A percentile compares a stretch with the other conserved stretches of the same genome.
Evolutionary conservation across 2,888 invertebrate genomes (phyloP).

Genomic region (Pammene aurita): DNA sequence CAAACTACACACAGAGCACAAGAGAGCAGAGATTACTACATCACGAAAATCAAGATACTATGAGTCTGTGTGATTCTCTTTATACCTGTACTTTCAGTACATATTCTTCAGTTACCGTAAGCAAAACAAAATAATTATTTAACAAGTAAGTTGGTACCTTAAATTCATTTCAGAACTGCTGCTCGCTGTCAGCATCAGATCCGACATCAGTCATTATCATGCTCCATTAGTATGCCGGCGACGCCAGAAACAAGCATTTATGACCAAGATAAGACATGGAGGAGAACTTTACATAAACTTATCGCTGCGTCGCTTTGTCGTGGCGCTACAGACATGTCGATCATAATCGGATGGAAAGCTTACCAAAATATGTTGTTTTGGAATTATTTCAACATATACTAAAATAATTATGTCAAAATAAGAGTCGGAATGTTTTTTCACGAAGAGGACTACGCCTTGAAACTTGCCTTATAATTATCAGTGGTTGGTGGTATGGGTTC

Average conservation of each 20-base stretch:
- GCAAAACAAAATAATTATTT: no score
- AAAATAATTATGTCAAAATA: neutral
- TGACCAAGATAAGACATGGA: slow-evolving; percentile 19
- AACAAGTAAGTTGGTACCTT: no score
- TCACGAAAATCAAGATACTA: no score
- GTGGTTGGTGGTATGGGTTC: no score
- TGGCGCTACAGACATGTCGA: slow-evolving; percentile 33
- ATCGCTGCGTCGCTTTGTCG: neutral
- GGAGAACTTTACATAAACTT: slow-evolving; percentile 15
- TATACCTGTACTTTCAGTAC: no score
- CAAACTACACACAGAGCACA: no score
- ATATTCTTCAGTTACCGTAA: no score
- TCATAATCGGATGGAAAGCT: slow-evolving; percentile 32
- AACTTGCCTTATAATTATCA: no score
- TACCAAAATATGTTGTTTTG: neutral
- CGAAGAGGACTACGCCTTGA: no score
- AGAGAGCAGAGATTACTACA: no score
- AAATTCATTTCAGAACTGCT: neutral
- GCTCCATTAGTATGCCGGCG: slow-evolving; percentile 34
- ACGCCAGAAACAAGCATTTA: slow-evolving; percentile 17
- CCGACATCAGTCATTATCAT: neutral
- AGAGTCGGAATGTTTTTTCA: no score
- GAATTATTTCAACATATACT: neutral
- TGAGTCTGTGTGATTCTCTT: no score
- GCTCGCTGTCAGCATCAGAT: neutral